These are phyloP conservation scores for Aphelenchoides avenae DNA, from an alignment of 1,140 invertebrate species.

Conservation along the genomic window DNA sequence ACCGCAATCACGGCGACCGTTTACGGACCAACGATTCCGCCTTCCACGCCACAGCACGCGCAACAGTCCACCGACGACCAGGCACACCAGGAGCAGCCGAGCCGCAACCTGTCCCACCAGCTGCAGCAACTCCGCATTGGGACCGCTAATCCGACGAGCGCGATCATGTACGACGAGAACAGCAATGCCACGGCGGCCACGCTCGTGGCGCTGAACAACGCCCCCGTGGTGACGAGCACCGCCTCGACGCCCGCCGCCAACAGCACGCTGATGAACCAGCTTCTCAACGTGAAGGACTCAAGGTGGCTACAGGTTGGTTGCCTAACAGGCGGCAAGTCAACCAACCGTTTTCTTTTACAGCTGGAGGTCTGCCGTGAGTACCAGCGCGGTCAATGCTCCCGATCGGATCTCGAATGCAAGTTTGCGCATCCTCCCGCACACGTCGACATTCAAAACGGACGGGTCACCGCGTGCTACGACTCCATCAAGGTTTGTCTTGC, in stretches of 20 bases:
- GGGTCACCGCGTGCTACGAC: conserved; percentile 99
- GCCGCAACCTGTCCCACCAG: too few relatives aligned
- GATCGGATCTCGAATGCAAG: conserved; percentile 95
- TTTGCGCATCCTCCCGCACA: conserved; percentile 92
- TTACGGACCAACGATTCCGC: too few relatives aligned
- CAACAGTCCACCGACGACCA: too few relatives aligned
- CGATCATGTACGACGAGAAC: too few relatives aligned
- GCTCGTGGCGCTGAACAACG: conserved; percentile 7
- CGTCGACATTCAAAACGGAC: conserved; percentile 98
- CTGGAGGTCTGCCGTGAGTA: too few relatives aligned
- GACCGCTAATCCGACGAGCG: too few relatives aligned
- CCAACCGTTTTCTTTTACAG: background rate
- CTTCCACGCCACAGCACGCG: too few relatives aligned
- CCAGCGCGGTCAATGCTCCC: conserved; percentile 97
- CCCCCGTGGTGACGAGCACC: conserved; percentile 8
- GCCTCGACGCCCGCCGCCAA: conserved; percentile 8
- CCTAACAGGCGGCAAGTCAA: background rate
- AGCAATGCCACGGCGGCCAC: conserved; percentile 15
- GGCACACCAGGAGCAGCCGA: too few relatives aligned
- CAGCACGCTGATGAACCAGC: conserved; percentile 70
- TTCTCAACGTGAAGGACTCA: conserved; percentile 95
- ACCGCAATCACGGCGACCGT: too few relatives aligned
- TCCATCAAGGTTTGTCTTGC: conserved; percentile 89
- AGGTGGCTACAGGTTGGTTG: conserved; percentile 85
- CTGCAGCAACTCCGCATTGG: too few relatives aligned